phyloP scores from a whole-genome alignment of 2,888 invertebrate species.

The Argynnis bischoffii region DNA sequence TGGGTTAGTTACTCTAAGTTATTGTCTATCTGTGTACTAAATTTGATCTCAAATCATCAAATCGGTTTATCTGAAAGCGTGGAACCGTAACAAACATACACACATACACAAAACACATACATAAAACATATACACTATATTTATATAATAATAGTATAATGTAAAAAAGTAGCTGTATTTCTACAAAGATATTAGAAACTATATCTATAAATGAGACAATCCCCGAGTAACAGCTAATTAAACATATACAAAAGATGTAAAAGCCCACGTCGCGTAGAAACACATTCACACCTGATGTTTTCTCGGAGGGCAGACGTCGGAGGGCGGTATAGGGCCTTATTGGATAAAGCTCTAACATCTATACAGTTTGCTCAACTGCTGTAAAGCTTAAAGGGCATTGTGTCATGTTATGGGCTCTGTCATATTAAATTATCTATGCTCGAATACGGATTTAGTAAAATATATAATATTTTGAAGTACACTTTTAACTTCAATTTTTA shows the following conservation, averaged over 20 bases:
- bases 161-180: too few species aligned
- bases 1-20: too few species aligned
- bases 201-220: background rate
- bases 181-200: too few species aligned
- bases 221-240: background rate
- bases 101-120: too few species aligned
- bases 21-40: too few species aligned
- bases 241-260: constrained; percentile 6
- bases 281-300: constrained; percentile 34
- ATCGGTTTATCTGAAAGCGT: too few species aligned
- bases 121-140: too few species aligned
- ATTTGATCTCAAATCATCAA: too few species aligned
- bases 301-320: constrained; percentile 39
- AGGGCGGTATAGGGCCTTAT: constrained; percentile 46
- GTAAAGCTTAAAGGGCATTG: constrained; percentile 27
- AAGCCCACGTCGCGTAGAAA: constrained; percentile 19
- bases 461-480: too few species aligned
- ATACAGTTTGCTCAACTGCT: constrained; percentile 39
- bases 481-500: too few species aligned
- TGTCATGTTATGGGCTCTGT: constrained; percentile 7
- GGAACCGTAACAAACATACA: too few species aligned
- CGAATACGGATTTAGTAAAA: background rate
- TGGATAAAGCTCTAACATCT: constrained; percentile 43
- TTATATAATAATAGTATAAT: too few species aligned
- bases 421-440: constrained; percentile 19